Evolutionary conservation across 2,888 invertebrate genomes (phyloP).

Genomic region (Iselma pallidipennis): DNA sequence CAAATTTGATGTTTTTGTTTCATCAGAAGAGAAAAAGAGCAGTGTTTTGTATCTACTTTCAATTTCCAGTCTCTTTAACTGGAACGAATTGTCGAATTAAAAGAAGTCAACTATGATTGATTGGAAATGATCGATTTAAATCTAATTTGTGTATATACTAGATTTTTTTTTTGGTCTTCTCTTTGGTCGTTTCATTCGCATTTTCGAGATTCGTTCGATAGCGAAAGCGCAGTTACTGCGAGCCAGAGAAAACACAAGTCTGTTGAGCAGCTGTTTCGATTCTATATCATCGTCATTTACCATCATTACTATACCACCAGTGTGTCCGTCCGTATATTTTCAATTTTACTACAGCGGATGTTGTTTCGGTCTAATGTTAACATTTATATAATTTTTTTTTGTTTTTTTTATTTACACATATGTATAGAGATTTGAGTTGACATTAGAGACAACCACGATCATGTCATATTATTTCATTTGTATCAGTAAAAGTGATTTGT

Average conservation of each 20-base stretch:
- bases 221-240: neutral
- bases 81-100: too few species aligned
- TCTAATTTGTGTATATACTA: too few species aligned
- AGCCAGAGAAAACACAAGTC: neutral
- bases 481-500: neutral
- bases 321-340: neutral
- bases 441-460: neutral
- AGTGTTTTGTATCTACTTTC: too few species aligned
- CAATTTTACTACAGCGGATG: neutral
- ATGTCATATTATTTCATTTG: neutral
- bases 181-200: too few species aligned
- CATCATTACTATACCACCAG: neutral
- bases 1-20: too few species aligned
- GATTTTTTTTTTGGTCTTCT: too few species aligned
- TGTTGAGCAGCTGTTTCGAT: slow-evolving; percentile 1
- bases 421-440: neutral
- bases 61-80: too few species aligned
- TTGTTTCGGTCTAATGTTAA: neutral
- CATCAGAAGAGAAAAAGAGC: too few species aligned
- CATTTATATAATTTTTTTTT: too few species aligned
- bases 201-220: neutral
- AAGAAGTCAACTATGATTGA: too few species aligned
- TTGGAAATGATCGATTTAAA: too few species aligned
- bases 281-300: neutral
- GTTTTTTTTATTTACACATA: neutral